Base-by-base conservation (phyloP, 2,797 vertebrate species). In the Oophaga sylvatica region DNA sequence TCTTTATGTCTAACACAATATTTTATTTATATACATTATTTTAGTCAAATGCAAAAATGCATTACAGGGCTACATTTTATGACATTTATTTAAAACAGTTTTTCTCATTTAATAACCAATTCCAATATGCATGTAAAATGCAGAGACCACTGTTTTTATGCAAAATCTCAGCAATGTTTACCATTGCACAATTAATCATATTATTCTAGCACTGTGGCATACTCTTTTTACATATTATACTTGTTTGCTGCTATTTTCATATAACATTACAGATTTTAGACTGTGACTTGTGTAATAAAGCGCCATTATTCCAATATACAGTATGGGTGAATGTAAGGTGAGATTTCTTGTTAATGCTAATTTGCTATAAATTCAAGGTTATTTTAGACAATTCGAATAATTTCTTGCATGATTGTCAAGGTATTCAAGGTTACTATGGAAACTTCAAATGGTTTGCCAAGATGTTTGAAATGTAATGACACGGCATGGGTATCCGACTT, bases 381-480 rank as follows among this genome's bases (percentile, higher is more conserved):
- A 68, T 73, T 83, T 73, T 73, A 83, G 82, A 84, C 41, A 75
- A 76, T 76, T 75, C 31, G 26, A 84, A 84, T 75, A 45, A 84
- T 84, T 84, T 84, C 19, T 29, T 63, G 20, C n/a, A 73, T 83
- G 68, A 73, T 76, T 84, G 82, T 84, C 57, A 84, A 73, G 57
- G 35, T 76, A 84, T 84, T 84, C 82, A 76, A 63, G 56, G 82
- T 84, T 75, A 84, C 82, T 76, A 84, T 84, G 82, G 82, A 84
- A 84, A 84, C 82, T 63, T 84, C 82, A 84, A 84, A 84, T 76
- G 82, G 73, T 84, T 84, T 59, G 57, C 70, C 82, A 84, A 60
- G 57, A 75, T 84, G 82, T 84, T 84, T 84, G 82, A 84, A 84
- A 84, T 84, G 70, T 75, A 84, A 73, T 84, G 70, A 62, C 57